Base-by-base conservation (phyloP, 1,140 invertebrate species). In the Aradophagus sp. region DNA sequence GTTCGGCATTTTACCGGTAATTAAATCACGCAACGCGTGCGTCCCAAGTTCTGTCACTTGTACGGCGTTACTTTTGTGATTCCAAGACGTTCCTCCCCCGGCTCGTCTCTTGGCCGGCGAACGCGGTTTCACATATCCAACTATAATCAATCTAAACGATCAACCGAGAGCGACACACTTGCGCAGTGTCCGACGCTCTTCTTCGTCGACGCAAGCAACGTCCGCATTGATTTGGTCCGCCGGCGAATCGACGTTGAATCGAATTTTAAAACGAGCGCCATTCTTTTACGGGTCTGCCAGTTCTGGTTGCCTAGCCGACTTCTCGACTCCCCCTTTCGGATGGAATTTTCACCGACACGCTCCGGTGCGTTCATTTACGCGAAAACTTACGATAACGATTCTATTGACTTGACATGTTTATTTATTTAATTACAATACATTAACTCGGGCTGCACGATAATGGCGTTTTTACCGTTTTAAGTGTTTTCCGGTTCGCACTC, bases 1-100 rank as follows among this genome's bases (percentile, higher is more conserved):
- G 77, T 80, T 81, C 72, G 75, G 77, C 74, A 79, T 80, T 81
- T 77, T 81, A 74, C 70, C 75, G 76, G 75, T 82, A 84, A 84
- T 84, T 84, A 84, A 84, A 82, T 74, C 62, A 73, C 56, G 69
- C 63, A 59, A 48, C 42, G 71, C 80, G 75, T 77, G 79, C 78
- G 77, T 83, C 77, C 77, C 79, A 63, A 84, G 75, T 79, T 78
- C 76, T 75, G 77, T 73, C 61, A 65, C 56, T 45, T n/a, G n/a
- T n/a, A 61, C 76, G 77, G 79, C 75, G 78, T 81, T 79, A 79
- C 76, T 72, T 63, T 55, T 45, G 73, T 75, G 77, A 80, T 81
- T 83, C 76, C 76, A 76, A 68, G n/a, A n/a, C n/a, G n/a, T n/a
- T n/a, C n/a, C n/a, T n/a, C n/a, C n/a, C n/a, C n/a, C n/a, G n/a